Evolutionary conservation across 2,888 invertebrate genomes (phyloP).

Genomic region (Listrodromus nycthemerus): DNA sequence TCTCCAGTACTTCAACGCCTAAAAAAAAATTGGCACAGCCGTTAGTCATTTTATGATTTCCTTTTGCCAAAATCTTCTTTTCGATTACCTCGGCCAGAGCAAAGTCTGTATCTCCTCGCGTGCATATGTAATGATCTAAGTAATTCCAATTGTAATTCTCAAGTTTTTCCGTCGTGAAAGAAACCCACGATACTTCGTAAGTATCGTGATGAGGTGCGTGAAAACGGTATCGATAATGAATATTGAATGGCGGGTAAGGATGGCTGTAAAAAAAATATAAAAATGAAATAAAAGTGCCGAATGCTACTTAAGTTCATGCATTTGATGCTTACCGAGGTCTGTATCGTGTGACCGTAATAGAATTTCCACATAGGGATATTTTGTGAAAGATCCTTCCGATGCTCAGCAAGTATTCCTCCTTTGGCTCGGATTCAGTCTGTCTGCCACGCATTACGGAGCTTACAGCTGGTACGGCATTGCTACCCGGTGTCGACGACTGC

Average conservation of each 20-base stretch:
- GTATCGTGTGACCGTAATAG: conserved; percentile 97
- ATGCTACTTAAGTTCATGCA: neutral
- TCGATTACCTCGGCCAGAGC: conserved; percentile 91
- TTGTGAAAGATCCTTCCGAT: conserved; percentile 98
- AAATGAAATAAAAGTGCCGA: too few species aligned
- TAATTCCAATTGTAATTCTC: conserved; percentile 99
- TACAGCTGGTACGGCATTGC: conserved; percentile 76
- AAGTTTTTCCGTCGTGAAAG: conserved; percentile 96
- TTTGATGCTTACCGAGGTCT: conserved; percentile 90
- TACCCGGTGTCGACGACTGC: conserved; percentile 79
- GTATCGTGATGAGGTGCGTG: conserved; percentile 96
- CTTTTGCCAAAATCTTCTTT: conserved; percentile 33
- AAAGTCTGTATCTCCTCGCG: conserved; percentile 96
- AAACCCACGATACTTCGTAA: conserved; percentile 97
- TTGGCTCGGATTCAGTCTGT: conserved; percentile 85
- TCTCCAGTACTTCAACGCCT: conserved; percentile 96
- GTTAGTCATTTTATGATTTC: neutral
- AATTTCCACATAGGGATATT: conserved; percentile 93
- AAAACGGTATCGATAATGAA: conserved; percentile 96
- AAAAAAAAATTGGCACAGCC: conserved; percentile 48
- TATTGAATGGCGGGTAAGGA: conserved; percentile 96
- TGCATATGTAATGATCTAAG: conserved; percentile 98
- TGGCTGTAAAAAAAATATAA: conserved; percentile 88
- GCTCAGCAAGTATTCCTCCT: conserved; percentile 93
- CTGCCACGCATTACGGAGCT: conserved; percentile 83